Evolutionary conservation across 2,797 vertebrate genomes (phyloP), one percentile per base, ranked within the genome.

Genomic region (Coregonus ussuriensis): DNA sequence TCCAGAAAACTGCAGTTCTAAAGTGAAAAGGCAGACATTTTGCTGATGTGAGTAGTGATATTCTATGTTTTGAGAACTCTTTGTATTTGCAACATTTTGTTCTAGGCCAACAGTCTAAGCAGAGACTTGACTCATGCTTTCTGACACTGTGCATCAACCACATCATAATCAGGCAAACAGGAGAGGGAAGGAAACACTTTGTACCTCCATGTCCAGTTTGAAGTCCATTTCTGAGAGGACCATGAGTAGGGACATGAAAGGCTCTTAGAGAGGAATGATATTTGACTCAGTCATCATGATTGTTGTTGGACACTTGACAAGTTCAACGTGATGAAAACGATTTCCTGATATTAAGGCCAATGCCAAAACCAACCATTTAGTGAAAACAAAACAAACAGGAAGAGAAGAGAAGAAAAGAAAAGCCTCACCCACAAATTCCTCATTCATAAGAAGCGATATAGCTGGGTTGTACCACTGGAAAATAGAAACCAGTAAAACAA

Each of bases 1-100:
- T 95, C 95, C 86, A 96, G 91, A 86, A 97, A 96, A 88, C 95
- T 96, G 89, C 94, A 95, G 47, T 95, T 96, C 95, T 95, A 89
- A 79, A 73, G n/a, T 53, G 52, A 6, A 25, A 37, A 11, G 21
- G n/a, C 59, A 47, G 6, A 51, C 18, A 71, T 52, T n/a, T 14
- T 52, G 66, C 15, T 71, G n/a, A 53, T 47, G n/a, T 53, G 41
- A 47, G 9, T 2, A 47, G 41, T 18, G 63, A 65, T 6, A 47
- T 70, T 47, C 37, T 33, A n/a, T 7, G 69, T 54, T 54, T 54
- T 54, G 53, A 54, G 16, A 54, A 54, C 16, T 13, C 41, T 47
- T 47, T 47, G 41, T 47, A 47, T 15, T 54, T 18, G 53, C 53
- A 54, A 54, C 3, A 18, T 54, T 54, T 54, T 21, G 18, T n/a